phyloP scores from a whole-genome alignment of 2,113 vertebrate genomes.

The Salvelinus sp. region DNA sequence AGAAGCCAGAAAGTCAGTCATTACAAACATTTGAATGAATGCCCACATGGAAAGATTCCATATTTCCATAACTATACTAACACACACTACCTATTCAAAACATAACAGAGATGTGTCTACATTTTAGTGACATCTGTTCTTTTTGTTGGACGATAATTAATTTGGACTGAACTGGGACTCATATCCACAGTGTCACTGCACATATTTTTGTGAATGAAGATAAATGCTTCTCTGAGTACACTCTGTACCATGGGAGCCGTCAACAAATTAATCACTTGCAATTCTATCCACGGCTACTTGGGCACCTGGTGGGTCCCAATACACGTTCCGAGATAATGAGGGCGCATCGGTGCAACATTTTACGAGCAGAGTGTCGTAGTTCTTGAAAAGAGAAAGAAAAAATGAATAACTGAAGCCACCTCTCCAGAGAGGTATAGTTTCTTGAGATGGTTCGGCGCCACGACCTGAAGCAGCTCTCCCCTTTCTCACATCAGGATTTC shows the following conservation, averaged over 20 bases:
- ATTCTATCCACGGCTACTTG: constrained; percentile 71
- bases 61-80: too few relatives aligned
- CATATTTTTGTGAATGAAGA: constrained; percentile 74
- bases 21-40: too few relatives aligned
- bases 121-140: constrained; percentile 11
- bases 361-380: constrained; percentile 8
- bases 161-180: constrained; percentile 23
- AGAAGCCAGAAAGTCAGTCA: too few relatives aligned
- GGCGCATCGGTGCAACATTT: constrained; percentile 27
- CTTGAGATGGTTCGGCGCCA: constrained; percentile 40
- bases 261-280: constrained; percentile 75
- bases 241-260: constrained; percentile 57
- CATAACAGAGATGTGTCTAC: too few relatives aligned
- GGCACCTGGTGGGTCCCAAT: constrained; percentile 54
- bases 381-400: constrained; percentile 9
- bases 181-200: constrained; percentile 40
- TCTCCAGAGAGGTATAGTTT: constrained; percentile 50
- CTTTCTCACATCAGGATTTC: constrained; percentile 78
- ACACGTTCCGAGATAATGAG: constrained; percentile 52
- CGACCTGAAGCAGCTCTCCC: constrained; percentile 47
- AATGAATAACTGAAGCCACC: constrained; percentile 49
- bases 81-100: too few relatives aligned
- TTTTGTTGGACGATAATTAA: not conserved
- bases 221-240: constrained; percentile 64
- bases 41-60: too few relatives aligned